Evolutionary conservation across 2,113 vertebrate genomes (phyloP).

Genomic region (Mellivora capensis): DNA sequence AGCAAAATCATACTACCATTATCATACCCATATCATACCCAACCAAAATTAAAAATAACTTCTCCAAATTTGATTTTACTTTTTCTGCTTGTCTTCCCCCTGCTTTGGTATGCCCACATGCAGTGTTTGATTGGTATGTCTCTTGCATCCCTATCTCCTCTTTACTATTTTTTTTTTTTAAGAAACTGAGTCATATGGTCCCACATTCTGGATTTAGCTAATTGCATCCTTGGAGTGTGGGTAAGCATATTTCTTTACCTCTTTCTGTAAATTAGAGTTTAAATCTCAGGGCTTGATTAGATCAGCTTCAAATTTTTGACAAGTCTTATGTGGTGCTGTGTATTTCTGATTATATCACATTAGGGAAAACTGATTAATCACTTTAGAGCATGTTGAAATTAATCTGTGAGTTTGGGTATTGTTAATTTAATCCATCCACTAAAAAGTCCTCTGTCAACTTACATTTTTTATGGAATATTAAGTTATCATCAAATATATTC

Average conservation of each 20-base stretch:
- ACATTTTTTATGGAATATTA: neutral
- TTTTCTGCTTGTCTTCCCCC: neutral
- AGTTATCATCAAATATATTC: neutral
- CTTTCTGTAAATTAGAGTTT: neutral
- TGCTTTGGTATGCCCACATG: neutral
- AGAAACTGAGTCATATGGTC: neutral
- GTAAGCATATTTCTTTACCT: neutral
- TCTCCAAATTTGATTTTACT: neutral
- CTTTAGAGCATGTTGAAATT: neutral
- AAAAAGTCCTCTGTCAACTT: neutral
- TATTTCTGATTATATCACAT: neutral
- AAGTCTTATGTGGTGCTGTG: neutral
- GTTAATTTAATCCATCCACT: neutral
- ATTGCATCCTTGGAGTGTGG: neutral
- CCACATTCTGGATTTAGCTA: neutral
- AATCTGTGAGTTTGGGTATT: neutral
- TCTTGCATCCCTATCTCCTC: neutral
- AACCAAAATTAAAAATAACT: neutral
- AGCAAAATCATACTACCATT: neutral
- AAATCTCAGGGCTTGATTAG: neutral
- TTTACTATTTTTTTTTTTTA: neutral
- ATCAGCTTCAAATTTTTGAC: neutral
- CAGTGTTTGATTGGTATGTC: neutral
- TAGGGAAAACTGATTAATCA: neutral
- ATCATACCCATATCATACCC: neutral